Evolutionary conservation across 2,113 vertebrate genomes (phyloP), one percentile per base, ranked within the genome.

Genomic region (Nothoprocta perdicaria): DNA sequence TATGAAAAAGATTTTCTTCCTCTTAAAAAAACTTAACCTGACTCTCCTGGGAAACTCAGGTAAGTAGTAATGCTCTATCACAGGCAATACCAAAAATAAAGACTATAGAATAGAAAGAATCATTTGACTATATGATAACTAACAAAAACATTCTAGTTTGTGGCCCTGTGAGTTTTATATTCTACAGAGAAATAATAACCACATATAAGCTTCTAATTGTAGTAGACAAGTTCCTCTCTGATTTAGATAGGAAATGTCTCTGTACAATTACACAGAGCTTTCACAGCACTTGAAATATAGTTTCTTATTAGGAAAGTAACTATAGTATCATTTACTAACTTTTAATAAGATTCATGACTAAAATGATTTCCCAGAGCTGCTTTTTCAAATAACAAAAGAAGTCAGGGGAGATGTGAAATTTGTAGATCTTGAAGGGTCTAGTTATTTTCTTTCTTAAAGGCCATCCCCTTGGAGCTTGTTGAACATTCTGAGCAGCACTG

Each of bases 1-100:
- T 57, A 31, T 80, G 68, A 66, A 90, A 87, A 71, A 87, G 21
- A 46, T 82, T 94, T 92, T 89, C 38, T 63, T 29, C 21, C 31
- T 80, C 46, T 62, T 63, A 35, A 82, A 43, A 94, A 87, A 93
- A 23, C 81, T 82, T 14, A 74, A 21, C 26, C 73, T 60, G 40
- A 6, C 14, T 83, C 74, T 87, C 26, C 48, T 83, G 40, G 40
- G 87, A 93, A 86, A 29, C 41, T 84, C 22, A 74, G 55, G 24
- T 84, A 90, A 90, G 74, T 5, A 46, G 21, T 29, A 80, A 52
- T 0, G 3, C 8, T 61, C 31, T 75, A 52, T 46, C 27, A 75
- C 43, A 87, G 79, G 38, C 15, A 52, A 61, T 45, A 38, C 21
- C 66, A 53, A 48, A 40, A 50, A 50, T 0, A 78, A 10, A 72